Conservation (phyloP, 2,113 vertebrate species). For the Sitta europaea region DNA sequence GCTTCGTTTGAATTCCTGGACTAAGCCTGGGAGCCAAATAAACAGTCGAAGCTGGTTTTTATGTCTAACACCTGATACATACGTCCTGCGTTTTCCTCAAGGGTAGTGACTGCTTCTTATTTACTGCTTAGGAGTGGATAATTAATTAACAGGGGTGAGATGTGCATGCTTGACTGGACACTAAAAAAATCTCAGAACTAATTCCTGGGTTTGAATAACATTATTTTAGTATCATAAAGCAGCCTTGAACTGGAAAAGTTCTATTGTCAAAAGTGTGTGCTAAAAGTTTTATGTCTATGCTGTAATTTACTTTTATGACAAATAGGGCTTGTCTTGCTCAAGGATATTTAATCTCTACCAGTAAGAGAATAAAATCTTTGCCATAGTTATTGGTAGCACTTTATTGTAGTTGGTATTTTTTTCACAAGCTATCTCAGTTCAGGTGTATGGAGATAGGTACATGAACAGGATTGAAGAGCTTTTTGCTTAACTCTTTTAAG, state of each 20-base stretch:
- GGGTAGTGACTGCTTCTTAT: constrained; percentile 8
- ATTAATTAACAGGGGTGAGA: constrained; percentile 41
- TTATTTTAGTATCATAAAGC: neutral
- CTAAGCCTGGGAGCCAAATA: neutral
- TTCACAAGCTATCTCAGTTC: neutral
- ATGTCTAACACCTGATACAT: constrained; percentile 6
- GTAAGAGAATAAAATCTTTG: neutral
- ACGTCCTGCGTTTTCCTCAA: neutral
- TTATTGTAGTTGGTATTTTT: neutral
- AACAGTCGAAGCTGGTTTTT: neutral
- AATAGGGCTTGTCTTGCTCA: neutral
- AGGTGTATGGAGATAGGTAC: neutral
- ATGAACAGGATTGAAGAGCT: neutral
- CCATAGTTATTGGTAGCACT: neutral
- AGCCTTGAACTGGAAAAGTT: neutral
- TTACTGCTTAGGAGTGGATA: constrained; percentile 27
- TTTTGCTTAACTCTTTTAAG: neutral
- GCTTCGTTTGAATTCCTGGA: neutral
- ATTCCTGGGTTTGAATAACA: neutral
- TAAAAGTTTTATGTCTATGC: constrained; percentile 9
- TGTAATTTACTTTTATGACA: neutral
- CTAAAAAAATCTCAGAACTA: neutral
- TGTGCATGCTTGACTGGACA: neutral
- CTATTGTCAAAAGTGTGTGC: neutral
- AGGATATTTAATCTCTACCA: neutral